Evolutionary conservation across 2,888 invertebrate genomes (phyloP).

Genomic region (Agonopterix subpropinquella): DNA sequence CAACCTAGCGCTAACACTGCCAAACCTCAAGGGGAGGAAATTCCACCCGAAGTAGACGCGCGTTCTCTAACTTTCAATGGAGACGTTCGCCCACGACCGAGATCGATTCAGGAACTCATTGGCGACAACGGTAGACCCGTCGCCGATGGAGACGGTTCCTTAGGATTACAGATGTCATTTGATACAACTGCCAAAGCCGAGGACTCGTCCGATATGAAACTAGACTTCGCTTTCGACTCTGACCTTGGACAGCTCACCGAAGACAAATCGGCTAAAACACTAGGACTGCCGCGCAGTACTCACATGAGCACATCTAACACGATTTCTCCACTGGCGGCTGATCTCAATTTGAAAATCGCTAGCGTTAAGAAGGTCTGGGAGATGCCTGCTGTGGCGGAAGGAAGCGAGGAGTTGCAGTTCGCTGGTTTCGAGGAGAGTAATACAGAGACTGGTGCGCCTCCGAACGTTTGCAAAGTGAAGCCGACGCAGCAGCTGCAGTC

Average conservation of each 20-base stretch:
- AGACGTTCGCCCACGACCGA: conserved; percentile 57
- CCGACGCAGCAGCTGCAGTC: conserved; percentile 87
- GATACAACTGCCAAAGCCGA: conserved; percentile 76
- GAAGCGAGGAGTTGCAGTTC: conserved; percentile 65
- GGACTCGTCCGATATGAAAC: conserved; percentile 90
- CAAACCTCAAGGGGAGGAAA: conserved; percentile 68
- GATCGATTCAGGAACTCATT: conserved; percentile 66
- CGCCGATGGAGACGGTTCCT: conserved; percentile 57
- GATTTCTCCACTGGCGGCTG: conserved; percentile 89
- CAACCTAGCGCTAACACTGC: conserved; percentile 52
- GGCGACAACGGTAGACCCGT: conserved; percentile 50
- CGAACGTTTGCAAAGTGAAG: conserved; percentile 89
- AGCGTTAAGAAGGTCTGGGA: conserved; percentile 95
- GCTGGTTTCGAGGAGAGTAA: conserved; percentile 60
- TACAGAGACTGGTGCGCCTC: conserved; percentile 72
- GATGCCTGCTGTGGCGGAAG: conserved; percentile 82
- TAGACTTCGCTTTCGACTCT: conserved; percentile 93
- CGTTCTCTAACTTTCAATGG: conserved; percentile 55
- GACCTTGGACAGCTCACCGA: conserved; percentile 85
- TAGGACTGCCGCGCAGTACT: conserved; percentile 76
- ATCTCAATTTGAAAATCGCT: conserved; percentile 94
- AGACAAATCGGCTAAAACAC: conserved; percentile 77
- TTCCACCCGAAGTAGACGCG: conserved; percentile 68
- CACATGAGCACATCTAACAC: conserved; percentile 80
- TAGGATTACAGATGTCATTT: conserved; percentile 82